Percentiles rank a stretch among this genome's conserved stretches.
Evolutionary conservation across 2,113 vertebrate genomes (phyloP).

Genomic region (Coturnix japonica): DNA sequence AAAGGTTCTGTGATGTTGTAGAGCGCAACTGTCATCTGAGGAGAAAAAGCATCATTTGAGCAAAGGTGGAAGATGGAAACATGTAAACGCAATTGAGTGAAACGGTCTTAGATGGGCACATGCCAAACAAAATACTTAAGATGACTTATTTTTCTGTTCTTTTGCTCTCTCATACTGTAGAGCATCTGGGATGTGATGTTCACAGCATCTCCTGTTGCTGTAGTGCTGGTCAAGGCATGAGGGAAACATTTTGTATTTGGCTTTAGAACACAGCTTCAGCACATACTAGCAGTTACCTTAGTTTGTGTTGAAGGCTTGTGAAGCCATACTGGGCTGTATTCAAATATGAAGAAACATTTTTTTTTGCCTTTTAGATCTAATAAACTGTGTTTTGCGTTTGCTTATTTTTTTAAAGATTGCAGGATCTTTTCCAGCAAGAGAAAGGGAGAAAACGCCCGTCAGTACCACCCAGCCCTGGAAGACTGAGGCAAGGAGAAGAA

Average conservation of each 20-base stretch:
- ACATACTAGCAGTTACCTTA: rapidly evolving
- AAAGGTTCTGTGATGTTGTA: background rate
- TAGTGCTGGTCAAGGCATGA: background rate
- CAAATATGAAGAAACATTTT: background rate
- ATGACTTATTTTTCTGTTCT: background rate
- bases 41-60: background rate
- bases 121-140: background rate
- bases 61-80: background rate
- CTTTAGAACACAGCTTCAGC: background rate
- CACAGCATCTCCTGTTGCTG: background rate
- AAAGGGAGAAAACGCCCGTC: slow-evolving; percentile 95
- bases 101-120: background rate
- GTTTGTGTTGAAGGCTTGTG: background rate
- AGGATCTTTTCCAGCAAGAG: slow-evolving; percentile 97
- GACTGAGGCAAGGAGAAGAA: slow-evolving; percentile 92
- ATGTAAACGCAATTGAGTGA: background rate
- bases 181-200: background rate
- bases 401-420: slow-evolving; percentile 79
- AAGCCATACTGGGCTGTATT: background rate
- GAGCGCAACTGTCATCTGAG: background rate
- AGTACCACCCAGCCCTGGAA: slow-evolving; percentile 94
- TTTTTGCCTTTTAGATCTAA: background rate
- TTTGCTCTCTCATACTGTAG: background rate
- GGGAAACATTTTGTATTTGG: background rate
- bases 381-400: background rate